These are phyloP conservation scores for Octonoba sinensis DNA, from an alignment of 2,888 invertebrate genomes.

Conservation along the genomic window DNA sequence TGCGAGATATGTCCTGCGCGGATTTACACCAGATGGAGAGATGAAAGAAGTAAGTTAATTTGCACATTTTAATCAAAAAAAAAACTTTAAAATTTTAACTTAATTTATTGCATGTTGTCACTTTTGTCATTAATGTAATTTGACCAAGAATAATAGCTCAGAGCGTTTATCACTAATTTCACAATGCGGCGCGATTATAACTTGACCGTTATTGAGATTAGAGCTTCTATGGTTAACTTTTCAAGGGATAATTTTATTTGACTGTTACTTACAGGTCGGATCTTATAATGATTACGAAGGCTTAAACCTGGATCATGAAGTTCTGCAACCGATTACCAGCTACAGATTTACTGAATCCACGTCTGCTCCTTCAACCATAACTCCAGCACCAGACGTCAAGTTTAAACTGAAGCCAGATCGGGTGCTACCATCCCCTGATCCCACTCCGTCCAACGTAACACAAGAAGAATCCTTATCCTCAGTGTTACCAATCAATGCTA, in stretches of 20 bases:
- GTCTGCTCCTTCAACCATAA: neutral
- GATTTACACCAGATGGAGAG: conserved; percentile 53
- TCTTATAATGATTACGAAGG: conserved; percentile 63
- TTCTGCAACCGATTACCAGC: conserved; percentile 11
- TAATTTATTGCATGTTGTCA: neutral
- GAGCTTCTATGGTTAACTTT: neutral
- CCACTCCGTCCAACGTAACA: neutral
- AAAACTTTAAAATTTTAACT: neutral
- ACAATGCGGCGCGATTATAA: neutral
- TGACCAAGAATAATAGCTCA: no score
- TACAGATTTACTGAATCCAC: neutral
- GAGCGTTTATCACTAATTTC: no score
- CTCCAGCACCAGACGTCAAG: conserved; percentile 5
- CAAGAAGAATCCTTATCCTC: neutral
- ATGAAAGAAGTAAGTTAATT: conserved; percentile 44
- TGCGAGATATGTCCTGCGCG: conserved; percentile 51
- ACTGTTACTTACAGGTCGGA: conserved; percentile 48
- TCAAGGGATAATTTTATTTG: neutral
- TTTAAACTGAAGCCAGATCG: conserved; percentile 5
- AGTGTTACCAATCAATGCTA: neutral
- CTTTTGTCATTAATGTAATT: neutral
- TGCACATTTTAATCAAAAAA: neutral
- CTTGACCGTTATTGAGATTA: neutral
- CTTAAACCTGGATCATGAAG: conserved; percentile 42
- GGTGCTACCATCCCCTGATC: neutral